Base-by-base conservation (phyloP, 2,797 vertebrate genomes). In the Ptychobarbus kaznakovi region DNA sequence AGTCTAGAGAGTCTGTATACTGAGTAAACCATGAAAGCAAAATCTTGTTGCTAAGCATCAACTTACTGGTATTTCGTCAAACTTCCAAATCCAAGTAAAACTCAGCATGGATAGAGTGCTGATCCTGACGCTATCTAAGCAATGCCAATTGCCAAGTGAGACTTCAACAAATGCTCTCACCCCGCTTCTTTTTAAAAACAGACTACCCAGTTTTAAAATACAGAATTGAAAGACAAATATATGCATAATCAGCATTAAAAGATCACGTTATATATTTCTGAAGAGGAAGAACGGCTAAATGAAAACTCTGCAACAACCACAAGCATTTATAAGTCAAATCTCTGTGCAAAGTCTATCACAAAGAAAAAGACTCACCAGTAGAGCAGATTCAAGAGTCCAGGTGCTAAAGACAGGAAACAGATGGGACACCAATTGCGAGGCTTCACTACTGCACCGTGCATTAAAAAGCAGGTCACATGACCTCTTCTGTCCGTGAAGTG, bases 21-120 rank as follows among this genome's bases (percentile, higher is more conserved):
- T 0, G 12, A 79, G 49, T 63, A 56, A 86, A 82, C 79, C 68
- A 73, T 8, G 28, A n/a, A 72, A 61, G 80, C 66, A 79, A 76
- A 46, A 76, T 28, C 65, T 79, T 87, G 90, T 91, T 91, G 89
- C 90, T 91, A 91, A 91, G 91, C 83, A 61, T 78, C 85, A 78
- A 80, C 78, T 89, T 77, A 66, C 72, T 86, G 69, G 85, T 73
- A 82, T 88, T 84, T 86, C 74, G 86, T 80, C 28, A 82, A 76
- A 88, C 81, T 44, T 42, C 25, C n/a, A 88, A 82, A 82, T 69
- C 84, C 51, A 80, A 73, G 20, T 58, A 87, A 78, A 81, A 81
- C 74, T 81, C 58, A 86, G 85, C 85, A 66, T 40, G 56, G 80
- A 51, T 65, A 77, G 63, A 69, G 25, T 20, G 28, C 51, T 70